Base-by-base conservation (phyloP, 2,888 invertebrate species). In the Dryococelus australis region DNA sequence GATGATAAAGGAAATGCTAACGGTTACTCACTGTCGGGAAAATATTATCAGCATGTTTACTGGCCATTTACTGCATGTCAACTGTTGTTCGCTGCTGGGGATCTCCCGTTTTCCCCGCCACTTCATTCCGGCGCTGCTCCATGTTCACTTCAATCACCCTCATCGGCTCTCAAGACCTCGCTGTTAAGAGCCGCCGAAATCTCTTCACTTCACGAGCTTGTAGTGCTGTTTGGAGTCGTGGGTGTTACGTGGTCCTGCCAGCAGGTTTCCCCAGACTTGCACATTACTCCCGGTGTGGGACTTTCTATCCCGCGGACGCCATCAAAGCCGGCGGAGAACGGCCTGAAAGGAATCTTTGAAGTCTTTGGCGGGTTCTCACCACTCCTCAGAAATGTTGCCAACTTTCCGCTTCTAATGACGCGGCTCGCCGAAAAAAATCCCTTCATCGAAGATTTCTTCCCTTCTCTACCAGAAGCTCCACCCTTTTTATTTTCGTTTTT, bases 351-450 rank as follows among this genome's bases (percentile, higher is more conserved):
- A 65, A 65, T n/a, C 65, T 65, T 65, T 65, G 65, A 65, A 65
- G 65, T 65, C 65, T n/a, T 65, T 65, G 8, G n/a, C n/a, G 24
- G 65, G n/a, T 65, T 24, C 65, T 65, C n/a, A 24, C 65, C 65
- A 65, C 65, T 65, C 65, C 65, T 65, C 65, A 65, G 65, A 65
- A 65, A 65, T 65, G 65, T 65, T 65, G 65, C 65, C 65, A 65
- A 65, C 65, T 65, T 65, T 65, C n/a, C n/a, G 65, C 6, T 65
- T 65, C 65, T 65, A 65, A 65, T 65, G 65, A 65, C 65, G 65
- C 65, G 24, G 65, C 20, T 65, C 24, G 65, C 65, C 65, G 65
- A n/a, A n/a, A 65, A 65, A 65, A n/a, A 20, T 65, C 65, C 65
- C 65, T 65, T 65, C 65, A 65, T 65, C 65, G 65, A 65, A 24